A percentile compares a stretch with the other conserved stretches of the same genome.
These are phyloP conservation scores for Copidosoma aretas DNA, from an alignment of 2,888 invertebrate genomes.

Conservation along the genomic window DNA sequence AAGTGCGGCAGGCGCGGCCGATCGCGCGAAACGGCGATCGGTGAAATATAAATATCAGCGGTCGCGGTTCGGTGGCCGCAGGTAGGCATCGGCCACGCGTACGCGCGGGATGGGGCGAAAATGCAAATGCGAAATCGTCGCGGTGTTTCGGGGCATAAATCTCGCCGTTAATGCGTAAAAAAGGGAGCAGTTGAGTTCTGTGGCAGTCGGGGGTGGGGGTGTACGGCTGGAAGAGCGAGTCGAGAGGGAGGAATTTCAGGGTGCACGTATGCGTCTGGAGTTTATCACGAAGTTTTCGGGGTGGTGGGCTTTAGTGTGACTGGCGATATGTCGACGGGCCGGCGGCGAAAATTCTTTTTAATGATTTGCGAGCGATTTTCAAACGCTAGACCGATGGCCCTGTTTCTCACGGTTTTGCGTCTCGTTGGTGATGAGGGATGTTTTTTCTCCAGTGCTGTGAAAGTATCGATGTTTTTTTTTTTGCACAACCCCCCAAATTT, in stretches of 20 bases:
- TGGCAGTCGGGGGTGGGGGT: too few species aligned
- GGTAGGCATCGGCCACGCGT: too few species aligned
- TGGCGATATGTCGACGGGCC: background rate
- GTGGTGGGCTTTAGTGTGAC: background rate
- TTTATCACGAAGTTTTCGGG: constrained; percentile 23
- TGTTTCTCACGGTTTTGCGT: too few species aligned
- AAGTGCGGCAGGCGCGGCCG: background rate
- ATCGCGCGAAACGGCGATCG: too few species aligned
- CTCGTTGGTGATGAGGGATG: too few species aligned
- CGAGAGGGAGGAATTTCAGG: background rate
- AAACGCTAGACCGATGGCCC: too few species aligned
- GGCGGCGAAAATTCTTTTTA: background rate
- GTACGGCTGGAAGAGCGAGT: background rate
- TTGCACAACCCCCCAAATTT: too few species aligned
- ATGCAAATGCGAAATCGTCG: constrained; percentile 62
- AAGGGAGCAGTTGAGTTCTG: constrained; percentile 17
- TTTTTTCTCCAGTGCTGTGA: too few species aligned
- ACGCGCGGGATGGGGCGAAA: constrained; percentile 57
- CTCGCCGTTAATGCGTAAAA: constrained; percentile 60
- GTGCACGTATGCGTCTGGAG: constrained; percentile 5
- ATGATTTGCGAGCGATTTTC: too few species aligned
- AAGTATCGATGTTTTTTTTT: too few species aligned
- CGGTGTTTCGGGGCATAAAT: constrained; percentile 58
- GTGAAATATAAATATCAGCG: too few species aligned
- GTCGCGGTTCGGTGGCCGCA: too few species aligned